A percentile compares a stretch with the other conserved stretches of the same genome.
These are phyloP conservation scores for Acrossocheilus wenchowensis DNA, from an alignment of 2,797 vertebrate species.

Conservation along the genomic window DNA sequence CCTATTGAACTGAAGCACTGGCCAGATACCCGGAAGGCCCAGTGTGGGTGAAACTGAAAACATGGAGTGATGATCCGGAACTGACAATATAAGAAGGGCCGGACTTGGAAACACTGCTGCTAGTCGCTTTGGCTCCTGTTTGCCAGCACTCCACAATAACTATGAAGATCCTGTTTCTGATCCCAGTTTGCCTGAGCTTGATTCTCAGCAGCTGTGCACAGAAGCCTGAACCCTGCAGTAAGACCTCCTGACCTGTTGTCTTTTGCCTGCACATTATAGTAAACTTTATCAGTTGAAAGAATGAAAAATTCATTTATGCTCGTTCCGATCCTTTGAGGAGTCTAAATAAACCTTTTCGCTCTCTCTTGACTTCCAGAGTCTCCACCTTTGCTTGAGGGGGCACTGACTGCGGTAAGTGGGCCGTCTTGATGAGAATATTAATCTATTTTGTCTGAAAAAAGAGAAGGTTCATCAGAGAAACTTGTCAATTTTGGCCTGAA, in stretches of 20 bases:
- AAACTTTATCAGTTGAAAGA: background rate
- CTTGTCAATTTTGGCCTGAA: background rate
- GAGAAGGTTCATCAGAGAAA: background rate
- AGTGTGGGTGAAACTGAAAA: slow-evolving; percentile 20
- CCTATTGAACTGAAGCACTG: background rate
- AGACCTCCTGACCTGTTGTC: slow-evolving; percentile 37
- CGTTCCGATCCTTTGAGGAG: background rate
- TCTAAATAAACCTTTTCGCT: background rate
- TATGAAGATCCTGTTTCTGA: slow-evolving; percentile 54
- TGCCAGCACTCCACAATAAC: slow-evolving; percentile 15
- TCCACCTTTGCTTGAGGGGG: slow-evolving; percentile 61
- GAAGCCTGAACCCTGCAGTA: slow-evolving; percentile 65
- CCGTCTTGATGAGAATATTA: background rate
- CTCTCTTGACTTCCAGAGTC: slow-evolving; percentile 50
- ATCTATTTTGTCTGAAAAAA: background rate
- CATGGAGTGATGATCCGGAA: slow-evolving; percentile 14
- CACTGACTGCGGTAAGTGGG: slow-evolving; percentile 53
- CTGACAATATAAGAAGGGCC: slow-evolving; percentile 31
- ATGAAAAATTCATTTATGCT: background rate
- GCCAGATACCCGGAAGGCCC: background rate
- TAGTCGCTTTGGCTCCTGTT: background rate
- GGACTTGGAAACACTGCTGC: background rate
- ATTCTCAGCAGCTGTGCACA: slow-evolving; percentile 42
- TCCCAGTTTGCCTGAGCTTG: slow-evolving; percentile 47
- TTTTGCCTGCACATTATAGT: background rate